Evolutionary conservation across 2,797 vertebrate genomes (phyloP), one percentile per base, ranked within the genome.

Genomic region (Halcyon badia): DNA sequence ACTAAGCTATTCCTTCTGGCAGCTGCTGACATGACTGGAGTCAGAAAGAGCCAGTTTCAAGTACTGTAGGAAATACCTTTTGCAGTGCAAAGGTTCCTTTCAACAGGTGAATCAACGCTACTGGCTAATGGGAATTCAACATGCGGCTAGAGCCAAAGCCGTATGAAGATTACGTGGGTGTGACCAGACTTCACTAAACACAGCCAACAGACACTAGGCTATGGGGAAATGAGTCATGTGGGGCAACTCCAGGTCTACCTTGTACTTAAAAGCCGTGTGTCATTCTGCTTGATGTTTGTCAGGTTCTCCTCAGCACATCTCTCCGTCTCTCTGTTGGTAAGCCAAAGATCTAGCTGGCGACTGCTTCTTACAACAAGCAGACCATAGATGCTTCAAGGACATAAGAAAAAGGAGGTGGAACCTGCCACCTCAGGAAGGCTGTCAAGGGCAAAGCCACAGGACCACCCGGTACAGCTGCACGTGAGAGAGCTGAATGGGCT

Each of bases 151-250:
- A 83, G 62, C 13, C 35, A 77, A 68, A 77, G 20, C 33, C 13
- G 9, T 14, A 37, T 0, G 3, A 78, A 52, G 2, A 68, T 31
- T 19, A 87, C 13, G 11, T 1, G 6, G 1, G 6, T 77, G 42
- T 51, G 93, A n/a, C 22, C 14, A 60, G 33, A 62, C 52, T 41
- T 39, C 11, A 61, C 25, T 31, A 69, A 62, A 51, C 25, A 39
- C 7, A 13, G n/a, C 1, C 2, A 65, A 31, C 41, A 64, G 39
- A 41, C 2, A 1, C 18, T 19, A 37, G 18, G 31, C 42, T 17
- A 79, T 9, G 16, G 22, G 81, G 72, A 92, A 85, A 54, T 77
- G 66, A 76, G 28, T 83, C 89, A 90, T 1, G 10, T 30, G 33
- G 21, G 22, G 54, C 56, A 89, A 82, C 14, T 66, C 81, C 54